Evolutionary conservation across 2,888 invertebrate genomes (phyloP), one percentile per base, ranked within the genome.

Genomic region (Hemaris fuciformis): DNA sequence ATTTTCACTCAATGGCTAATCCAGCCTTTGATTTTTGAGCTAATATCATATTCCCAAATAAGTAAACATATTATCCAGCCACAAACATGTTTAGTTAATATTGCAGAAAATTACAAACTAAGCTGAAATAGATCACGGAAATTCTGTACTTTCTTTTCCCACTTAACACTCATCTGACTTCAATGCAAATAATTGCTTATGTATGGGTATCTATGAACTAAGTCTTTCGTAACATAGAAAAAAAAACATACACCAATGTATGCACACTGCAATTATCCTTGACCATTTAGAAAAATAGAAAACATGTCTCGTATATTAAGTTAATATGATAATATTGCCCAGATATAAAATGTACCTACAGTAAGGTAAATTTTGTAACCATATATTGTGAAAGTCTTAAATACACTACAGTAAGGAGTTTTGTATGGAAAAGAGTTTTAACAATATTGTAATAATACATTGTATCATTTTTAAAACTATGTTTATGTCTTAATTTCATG

Each of bases 261-360:
- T 31, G 53, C 31, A 20, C 18, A 53, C 27, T 27, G 48, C 27
- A 53, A 31, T 18, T 18, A 10, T 53, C 18, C 53, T 27, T 53
- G 53, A 53, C 31, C 18, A 53, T 53, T 53, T 53, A 53, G 53
- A 53, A 53, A 53, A 53, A 53, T 53, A 53, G 53, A 53, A 53
- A 31, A 53, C 31, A 10, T 31, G 53, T 53, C 46, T 48, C 48
- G 27, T 31, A 53, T 53, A 31, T 53, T 31, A 45, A 34, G 22
- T 20, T 43, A 27, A 25, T 53, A 53, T 27, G 27, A 48, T 53
- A 48, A 48, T 22, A 53, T 53, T 53, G 48, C 48, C 48, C 48
- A 53, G 48, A 27, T 53, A 53, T 27, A 53, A 31, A 31, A 53
- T 4, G 53, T 53, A 31, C 31, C 8, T 53, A 53, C 18, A 31